phyloP scores from a whole-genome alignment of 2,888 invertebrate species.

The Orchesellides sinensis region DNA sequence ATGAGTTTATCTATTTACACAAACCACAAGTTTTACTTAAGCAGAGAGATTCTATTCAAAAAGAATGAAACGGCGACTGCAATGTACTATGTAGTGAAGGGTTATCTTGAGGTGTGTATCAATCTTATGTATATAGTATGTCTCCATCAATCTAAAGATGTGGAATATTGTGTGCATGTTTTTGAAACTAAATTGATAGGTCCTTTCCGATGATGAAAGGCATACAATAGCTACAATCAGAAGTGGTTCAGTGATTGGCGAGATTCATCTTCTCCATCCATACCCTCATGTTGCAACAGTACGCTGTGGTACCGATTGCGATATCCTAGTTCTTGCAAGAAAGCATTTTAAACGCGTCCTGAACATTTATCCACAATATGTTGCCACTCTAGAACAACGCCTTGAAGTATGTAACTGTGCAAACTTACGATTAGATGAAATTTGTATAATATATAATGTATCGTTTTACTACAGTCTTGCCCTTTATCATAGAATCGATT shows the following conservation, averaged over 20 bases:
- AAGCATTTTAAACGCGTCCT: slow-evolving; percentile 69
- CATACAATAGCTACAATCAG: slow-evolving; percentile 68
- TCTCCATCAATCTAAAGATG: slow-evolving; percentile 1
- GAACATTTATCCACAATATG: slow-evolving; percentile 66
- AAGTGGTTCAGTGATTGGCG: slow-evolving; percentile 73
- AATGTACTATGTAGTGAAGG: slow-evolving; percentile 73
- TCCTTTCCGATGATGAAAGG: slow-evolving; percentile 68
- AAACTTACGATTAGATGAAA: background rate
- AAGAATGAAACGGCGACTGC: slow-evolving; percentile 65
- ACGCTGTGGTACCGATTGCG: slow-evolving; percentile 72
- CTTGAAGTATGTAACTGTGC: slow-evolving; percentile 64
- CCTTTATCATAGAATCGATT: slow-evolving; percentile 50
- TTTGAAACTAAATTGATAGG: slow-evolving; percentile 33
- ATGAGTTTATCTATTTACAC: slow-evolving; percentile 71
- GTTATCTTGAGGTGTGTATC: slow-evolving; percentile 68
- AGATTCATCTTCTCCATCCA: slow-evolving; percentile 72
- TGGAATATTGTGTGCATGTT: background rate
- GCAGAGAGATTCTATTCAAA: slow-evolving; percentile 68
- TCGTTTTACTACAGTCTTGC: background rate
- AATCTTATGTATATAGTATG: no score
- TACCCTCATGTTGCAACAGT: slow-evolving; percentile 71
- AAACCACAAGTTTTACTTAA: slow-evolving; percentile 71
- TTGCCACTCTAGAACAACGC: slow-evolving; percentile 57
- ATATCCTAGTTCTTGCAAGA: slow-evolving; percentile 65
- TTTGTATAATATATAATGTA: background rate